Evolutionary conservation across 2,888 invertebrate species (phyloP), one percentile per base, ranked within the genome.

Genomic region (Hermodice carunculata): DNA sequence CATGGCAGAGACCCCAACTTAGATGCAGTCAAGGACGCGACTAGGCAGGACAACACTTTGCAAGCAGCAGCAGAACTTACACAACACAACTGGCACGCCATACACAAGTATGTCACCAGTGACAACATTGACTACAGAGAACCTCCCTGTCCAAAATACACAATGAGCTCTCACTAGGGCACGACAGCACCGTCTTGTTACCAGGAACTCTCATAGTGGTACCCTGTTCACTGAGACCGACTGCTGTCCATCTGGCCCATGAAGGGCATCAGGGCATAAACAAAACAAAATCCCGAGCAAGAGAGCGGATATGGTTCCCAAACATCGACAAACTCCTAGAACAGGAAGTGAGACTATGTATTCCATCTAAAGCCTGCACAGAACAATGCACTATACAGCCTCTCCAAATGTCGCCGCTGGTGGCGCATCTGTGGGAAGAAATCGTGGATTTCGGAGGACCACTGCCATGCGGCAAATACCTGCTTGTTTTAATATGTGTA

Each of bases 281-380:
- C 4, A 29, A 51, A 6, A 61, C 61, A 28, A 66, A 66, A 19
- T n/a, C 48, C 24, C 14, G 49, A 26, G 22, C 61, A 1, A 5
- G 66, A 28, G 37, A 51, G 26, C 61, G 48, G 31, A 51, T 52
- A 1, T 64, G 64, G 64, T 64, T 44, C 46, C 60, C 64, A n/a
- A n/a, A n/a, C n/a, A n/a, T n/a, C n/a, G n/a, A n/a, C n/a, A 46
- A 46, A 28, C 26, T 53, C 8, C 53, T 60, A 44, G 64, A 64
- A 48, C 37, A 24, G 6, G 19, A 8, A 14, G 29, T 64, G 3
- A 59, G 53, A 14, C 5, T 29, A 2, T 54, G 49, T 26, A 28
- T 31, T 49, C 49, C 49, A 19, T 56, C 56, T 28, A 49, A 56
- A 34, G 22, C 43, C 5, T 43, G 37, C 1, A 42, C 19, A 19